phyloP scores from a whole-genome alignment of 1,140 invertebrate genomes.

The Achroia grisella region DNA sequence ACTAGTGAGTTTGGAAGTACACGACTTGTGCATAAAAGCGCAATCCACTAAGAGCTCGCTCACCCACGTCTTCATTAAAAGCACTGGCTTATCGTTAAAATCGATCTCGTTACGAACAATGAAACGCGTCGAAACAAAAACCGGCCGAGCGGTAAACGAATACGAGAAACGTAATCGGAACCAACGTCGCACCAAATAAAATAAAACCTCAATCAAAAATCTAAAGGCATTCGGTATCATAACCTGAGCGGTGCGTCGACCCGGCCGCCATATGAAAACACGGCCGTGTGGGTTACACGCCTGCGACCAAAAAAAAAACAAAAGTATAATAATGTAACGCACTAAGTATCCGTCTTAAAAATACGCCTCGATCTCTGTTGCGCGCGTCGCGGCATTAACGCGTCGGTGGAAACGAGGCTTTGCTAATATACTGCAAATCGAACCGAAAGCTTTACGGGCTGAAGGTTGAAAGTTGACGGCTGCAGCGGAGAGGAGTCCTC shows the following conservation, averaged over 20 bases:
- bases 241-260: slow-evolving; percentile 63
- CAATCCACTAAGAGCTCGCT: slow-evolving; percentile 9
- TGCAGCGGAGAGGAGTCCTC: slow-evolving; percentile 12
- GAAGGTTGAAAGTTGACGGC: slow-evolving; percentile 15
- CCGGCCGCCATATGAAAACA: slow-evolving; percentile 40
- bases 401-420: slow-evolving; percentile 32
- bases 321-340: slow-evolving; percentile 66
- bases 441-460: not conserved
- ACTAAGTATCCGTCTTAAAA: slow-evolving; percentile 68
- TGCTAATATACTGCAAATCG: slow-evolving; percentile 1
- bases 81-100: slow-evolving; percentile 55
- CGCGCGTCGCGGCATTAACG: slow-evolving; percentile 53
- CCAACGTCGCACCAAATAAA: slow-evolving; percentile 56
- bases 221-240: slow-evolving; percentile 61
- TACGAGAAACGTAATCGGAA: slow-evolving; percentile 62
- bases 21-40: slow-evolving; percentile 7
- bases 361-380: slow-evolving; percentile 59
- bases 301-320: slow-evolving; percentile 43
- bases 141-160: slow-evolving; percentile 55
- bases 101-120: slow-evolving; percentile 67
- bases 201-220: slow-evolving; percentile 69
- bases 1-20: no score
- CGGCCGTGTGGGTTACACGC: slow-evolving; percentile 51
- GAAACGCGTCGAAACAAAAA: slow-evolving; percentile 63
- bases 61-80: slow-evolving; percentile 66